Conservation (phyloP, 2,113 vertebrate species). For the Toxostoma redivivum region DNA sequence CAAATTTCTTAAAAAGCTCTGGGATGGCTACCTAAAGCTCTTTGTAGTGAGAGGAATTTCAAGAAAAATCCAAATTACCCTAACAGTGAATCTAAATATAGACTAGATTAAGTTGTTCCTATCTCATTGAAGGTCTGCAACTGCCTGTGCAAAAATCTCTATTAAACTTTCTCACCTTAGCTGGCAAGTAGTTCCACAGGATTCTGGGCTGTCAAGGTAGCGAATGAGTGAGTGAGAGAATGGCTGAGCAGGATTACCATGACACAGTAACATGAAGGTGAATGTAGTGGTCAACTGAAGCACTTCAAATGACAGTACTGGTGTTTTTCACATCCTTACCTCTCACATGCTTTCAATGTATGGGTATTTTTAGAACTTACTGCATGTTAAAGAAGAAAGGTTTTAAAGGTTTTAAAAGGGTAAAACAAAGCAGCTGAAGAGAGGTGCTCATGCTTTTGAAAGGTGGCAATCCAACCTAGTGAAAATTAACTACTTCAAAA, state of each 20-base stretch:
- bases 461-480: not conserved
- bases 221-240: not conserved
- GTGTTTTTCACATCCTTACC: not conserved
- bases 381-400: not conserved
- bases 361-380: not conserved
- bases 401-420: not conserved
- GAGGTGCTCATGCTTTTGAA: not conserved
- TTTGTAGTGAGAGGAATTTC: not conserved
- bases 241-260: not conserved
- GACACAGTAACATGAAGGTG: not conserved
- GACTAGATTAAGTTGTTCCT: not conserved
- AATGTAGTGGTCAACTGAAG: not conserved
- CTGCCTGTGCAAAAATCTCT: not conserved
- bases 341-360: not conserved
- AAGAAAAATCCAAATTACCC: constrained; percentile 23
- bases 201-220: not conserved
- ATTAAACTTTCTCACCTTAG: not conserved
- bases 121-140: not conserved
- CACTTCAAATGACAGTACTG: not conserved
- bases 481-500: not conserved
- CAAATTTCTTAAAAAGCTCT: constrained; percentile 2
- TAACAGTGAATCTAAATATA: constrained; percentile 1
- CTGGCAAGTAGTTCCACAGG: not conserved
- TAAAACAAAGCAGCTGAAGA: not conserved
- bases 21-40: not conserved